Base-by-base conservation (phyloP, 2,113 vertebrate genomes). In the Hippolais icterina region DNA sequence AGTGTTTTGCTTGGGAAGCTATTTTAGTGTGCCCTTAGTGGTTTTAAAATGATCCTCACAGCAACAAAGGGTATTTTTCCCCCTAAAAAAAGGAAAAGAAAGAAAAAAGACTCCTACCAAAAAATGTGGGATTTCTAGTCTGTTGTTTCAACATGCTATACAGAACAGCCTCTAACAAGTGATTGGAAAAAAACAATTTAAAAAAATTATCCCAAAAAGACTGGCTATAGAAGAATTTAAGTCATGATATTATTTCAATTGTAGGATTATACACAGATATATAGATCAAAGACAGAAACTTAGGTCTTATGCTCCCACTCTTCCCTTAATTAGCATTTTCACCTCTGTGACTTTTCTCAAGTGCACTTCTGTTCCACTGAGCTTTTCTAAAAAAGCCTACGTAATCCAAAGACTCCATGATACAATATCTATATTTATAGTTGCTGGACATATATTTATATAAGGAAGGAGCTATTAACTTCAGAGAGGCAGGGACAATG, bases 1-100 rank as follows among this genome's bases (percentile, higher is more conserved):
- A 72, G 29, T 93, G 63, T 96, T 96, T 93, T 93, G 39, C 88
- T 96, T 95, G 89, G 57, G 96, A 96, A 96, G 92, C 81, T 95
- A 90, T 94, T 97, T 97, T 88, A 97, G 71, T 69, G 54, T 59
- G 56, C 71, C 84, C 83, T 94, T 84, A 91, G 93, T 79, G 93
- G 82, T 90, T 97, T 91, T 94, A 79, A 96, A 96, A 80, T 50
- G 52, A 89, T 89, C 42, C 53, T 94, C 70, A 68, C 14, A 94
- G 75, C 59, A 89, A 95, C 78, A 94, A 83, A 89, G 81, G 33
- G 28, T 74, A 77, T 74, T 93, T 89, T 90, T 89, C 57, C 89
- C 74, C 35, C 8, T 39, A 18, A 37, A 80, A 82, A 71, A 46
- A 3, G 1, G 6, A 1, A 8, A 18, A 23, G 2, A 12, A 41